Evolutionary conservation across 2,113 vertebrate genomes (phyloP).

Genomic region (Corvus moneduloides): DNA sequence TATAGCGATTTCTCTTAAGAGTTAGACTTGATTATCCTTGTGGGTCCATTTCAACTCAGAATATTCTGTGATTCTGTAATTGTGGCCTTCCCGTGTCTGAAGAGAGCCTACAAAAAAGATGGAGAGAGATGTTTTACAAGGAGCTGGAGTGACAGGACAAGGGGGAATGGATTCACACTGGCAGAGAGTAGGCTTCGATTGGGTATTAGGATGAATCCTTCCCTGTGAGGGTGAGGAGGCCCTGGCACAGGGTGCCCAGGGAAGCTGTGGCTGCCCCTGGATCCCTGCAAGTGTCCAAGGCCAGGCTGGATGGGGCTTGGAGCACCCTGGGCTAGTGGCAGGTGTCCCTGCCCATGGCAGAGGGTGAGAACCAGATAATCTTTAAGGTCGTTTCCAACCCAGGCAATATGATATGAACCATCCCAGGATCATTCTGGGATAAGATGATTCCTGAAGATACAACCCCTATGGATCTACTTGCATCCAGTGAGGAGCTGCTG

Average conservation of each 20-base stretch:
- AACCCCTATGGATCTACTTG: neutral
- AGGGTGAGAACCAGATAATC: neutral
- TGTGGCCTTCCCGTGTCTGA: neutral
- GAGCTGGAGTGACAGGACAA: neutral
- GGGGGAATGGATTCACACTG: neutral
- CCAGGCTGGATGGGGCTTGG: rapidly evolving
- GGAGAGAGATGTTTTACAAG: neutral
- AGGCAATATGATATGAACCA: neutral
- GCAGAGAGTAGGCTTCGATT: too few relatives aligned
- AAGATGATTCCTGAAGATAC: neutral
- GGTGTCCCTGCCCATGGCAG: neutral
- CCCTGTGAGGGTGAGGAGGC: rapidly evolving
- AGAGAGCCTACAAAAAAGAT: neutral
- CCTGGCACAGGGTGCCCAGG: neutral
- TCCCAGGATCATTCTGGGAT: neutral
- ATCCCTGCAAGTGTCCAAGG: neutral
- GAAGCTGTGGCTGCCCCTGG: neutral
- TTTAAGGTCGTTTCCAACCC: neutral
- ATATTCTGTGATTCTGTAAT: neutral
- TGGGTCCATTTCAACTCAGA: neutral
- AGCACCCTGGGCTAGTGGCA: rapidly evolving
- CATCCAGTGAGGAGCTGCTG: neutral
- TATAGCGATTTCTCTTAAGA: neutral
- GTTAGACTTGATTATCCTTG: too few relatives aligned
- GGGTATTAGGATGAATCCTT: neutral